phyloP scores from a whole-genome alignment of 2,113 vertebrate genomes.

The Tautogolabrus adspersus region DNA sequence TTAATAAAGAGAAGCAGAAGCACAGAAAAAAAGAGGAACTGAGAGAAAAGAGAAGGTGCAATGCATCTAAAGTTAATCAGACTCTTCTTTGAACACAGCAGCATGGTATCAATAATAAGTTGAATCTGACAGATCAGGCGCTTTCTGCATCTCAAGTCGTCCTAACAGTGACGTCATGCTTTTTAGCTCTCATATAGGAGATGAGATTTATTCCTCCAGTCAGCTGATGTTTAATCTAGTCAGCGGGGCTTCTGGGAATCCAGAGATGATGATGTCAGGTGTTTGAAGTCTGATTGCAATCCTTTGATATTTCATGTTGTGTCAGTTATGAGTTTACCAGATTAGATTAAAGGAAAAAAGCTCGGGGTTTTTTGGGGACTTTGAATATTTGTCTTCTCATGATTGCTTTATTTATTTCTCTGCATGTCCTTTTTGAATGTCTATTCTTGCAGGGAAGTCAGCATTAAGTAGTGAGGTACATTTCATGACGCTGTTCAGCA shows the following conservation, averaged over 20 bases:
- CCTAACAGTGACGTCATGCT: conserved; percentile 16
- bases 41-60: not conserved
- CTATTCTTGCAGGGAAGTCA: no score
- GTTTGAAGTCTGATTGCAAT: conserved; percentile 33
- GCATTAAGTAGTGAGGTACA: no score
- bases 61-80: conserved; percentile 10
- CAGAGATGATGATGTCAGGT: conserved; percentile 26
- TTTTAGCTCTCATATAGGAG: conserved; percentile 47
- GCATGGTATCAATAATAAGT: conserved; percentile 6
- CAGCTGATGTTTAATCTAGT: conserved; percentile 70
- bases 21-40: not conserved
- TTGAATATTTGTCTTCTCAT: no score
- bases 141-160: conserved; percentile 8
- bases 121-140: conserved; percentile 12
- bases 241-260: conserved; percentile 41
- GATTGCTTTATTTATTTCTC: no score
- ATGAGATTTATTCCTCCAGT: conserved; percentile 65
- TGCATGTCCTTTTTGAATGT: no score
- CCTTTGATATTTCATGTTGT: not conserved
- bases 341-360: not conserved
- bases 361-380: not conserved
- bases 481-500: no score
- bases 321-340: conserved; percentile 10
- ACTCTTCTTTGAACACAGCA: conserved; percentile 5
- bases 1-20: conserved; percentile 24